phyloP scores from a whole-genome alignment of 2,113 vertebrate species.

The Anser brachyrhynchus region DNA sequence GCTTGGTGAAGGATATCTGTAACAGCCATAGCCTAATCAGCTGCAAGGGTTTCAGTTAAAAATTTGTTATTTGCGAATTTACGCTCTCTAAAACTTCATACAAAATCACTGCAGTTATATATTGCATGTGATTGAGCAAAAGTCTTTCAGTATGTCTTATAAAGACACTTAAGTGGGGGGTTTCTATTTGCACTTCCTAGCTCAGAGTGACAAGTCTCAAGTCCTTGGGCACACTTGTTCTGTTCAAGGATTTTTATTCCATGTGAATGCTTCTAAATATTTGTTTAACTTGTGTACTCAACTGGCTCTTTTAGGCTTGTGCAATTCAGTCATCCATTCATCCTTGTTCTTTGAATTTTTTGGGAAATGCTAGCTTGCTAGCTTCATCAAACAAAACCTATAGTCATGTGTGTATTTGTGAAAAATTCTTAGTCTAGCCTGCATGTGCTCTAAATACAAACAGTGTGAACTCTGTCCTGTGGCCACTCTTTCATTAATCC shows the following conservation, averaged over 20 bases:
- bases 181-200: background rate
- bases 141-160: background rate
- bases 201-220: background rate
- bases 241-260: background rate
- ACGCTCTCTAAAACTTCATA: background rate
- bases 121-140: background rate
- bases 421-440: background rate
- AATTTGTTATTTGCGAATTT: background rate
- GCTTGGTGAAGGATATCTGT: background rate
- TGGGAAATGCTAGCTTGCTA: accelerated
- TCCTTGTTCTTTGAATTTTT: background rate
- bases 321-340: background rate
- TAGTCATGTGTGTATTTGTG: background rate
- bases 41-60: background rate
- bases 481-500: background rate
- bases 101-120: background rate
- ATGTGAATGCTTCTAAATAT: accelerated
- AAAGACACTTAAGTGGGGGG: background rate
- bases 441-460: background rate
- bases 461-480: background rate
- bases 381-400: accelerated
- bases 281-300: background rate
- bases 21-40: accelerated
- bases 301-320: accelerated
- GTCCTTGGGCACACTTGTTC: background rate